Conservation (phyloP, 1,140 invertebrate species). For the Leptestheria dahalacensis region DNA sequence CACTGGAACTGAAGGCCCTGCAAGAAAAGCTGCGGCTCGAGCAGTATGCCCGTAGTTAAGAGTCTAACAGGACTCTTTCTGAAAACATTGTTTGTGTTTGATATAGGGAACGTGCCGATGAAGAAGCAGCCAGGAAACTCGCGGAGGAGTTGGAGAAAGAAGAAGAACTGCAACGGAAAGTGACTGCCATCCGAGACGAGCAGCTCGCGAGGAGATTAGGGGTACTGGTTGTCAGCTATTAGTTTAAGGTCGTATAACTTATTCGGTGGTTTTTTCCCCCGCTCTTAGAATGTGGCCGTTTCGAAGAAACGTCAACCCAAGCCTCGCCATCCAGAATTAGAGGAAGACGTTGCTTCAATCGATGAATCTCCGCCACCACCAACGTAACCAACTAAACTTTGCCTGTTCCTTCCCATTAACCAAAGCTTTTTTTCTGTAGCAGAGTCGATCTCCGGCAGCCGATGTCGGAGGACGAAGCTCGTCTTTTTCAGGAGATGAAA, state of each 20-base stretch:
- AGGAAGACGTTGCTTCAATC: neutral
- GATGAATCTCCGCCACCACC: neutral
- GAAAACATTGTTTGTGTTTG: neutral
- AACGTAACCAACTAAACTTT: neutral
- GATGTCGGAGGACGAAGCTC: slow-evolving; percentile 9
- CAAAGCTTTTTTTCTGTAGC: neutral
- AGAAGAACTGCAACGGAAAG: slow-evolving; percentile 35
- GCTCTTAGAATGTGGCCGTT: neutral
- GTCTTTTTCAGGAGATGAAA: neutral
- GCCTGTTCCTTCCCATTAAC: neutral
- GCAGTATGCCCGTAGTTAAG: slow-evolving; percentile 41
- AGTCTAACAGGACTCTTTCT: neutral
- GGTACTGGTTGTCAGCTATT: slow-evolving; percentile 22
- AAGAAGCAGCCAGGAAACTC: slow-evolving; percentile 42
- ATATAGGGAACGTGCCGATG: slow-evolving; percentile 51
- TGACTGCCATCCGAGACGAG: slow-evolving; percentile 21
- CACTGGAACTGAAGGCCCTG: slow-evolving; percentile 37
- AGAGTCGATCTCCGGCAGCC: neutral
- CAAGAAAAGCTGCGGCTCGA: slow-evolving; percentile 44
- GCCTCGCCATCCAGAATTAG: neutral
- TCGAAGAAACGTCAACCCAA: neutral
- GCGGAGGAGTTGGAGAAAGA: slow-evolving; percentile 45
- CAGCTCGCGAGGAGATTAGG: slow-evolving; percentile 27
- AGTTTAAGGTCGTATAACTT: neutral
- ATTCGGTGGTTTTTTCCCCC: neutral